phyloP scores from a whole-genome alignment of 1,140 invertebrate species.

The Phortica variegata region DNA sequence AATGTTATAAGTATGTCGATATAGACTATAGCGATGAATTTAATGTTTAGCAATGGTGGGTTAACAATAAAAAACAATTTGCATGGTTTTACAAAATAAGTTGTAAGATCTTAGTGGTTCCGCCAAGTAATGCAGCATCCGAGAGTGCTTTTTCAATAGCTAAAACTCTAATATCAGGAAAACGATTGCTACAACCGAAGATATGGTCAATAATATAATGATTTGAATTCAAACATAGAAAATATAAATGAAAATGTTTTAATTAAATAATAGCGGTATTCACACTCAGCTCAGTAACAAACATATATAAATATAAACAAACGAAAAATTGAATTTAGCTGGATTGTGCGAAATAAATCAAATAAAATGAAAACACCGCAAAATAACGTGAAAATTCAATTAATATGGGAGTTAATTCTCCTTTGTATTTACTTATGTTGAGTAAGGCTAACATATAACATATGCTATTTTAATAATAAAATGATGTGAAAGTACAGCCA shows the following conservation, averaged over 20 bases:
- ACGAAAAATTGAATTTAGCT: too few species aligned
- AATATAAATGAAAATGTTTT: not conserved
- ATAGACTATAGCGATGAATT: not conserved
- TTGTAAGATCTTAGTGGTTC: not conserved
- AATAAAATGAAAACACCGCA: too few species aligned
- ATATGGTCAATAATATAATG: not conserved
- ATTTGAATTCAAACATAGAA: not conserved
- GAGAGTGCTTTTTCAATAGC: not conserved
- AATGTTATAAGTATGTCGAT: not conserved
- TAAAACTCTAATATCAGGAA: not conserved
- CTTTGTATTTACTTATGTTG: too few species aligned
- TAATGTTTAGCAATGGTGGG: not conserved
- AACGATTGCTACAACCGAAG: not conserved
- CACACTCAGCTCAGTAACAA: too few species aligned
- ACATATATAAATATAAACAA: too few species aligned
- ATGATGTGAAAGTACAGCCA: too few species aligned
- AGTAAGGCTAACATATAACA: too few species aligned
- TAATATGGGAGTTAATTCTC: too few species aligned
- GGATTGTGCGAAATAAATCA: too few species aligned
- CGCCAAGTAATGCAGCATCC: constrained; percentile 1
- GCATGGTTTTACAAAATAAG: not conserved
- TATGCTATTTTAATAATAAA: too few species aligned
- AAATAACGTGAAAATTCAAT: too few species aligned
- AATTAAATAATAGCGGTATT: too few species aligned
- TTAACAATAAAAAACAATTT: not conserved